Evolutionary conservation across 2,113 vertebrate species (phyloP), one percentile per base, ranked within the genome.

Genomic region (Trachemys scripta): DNA sequence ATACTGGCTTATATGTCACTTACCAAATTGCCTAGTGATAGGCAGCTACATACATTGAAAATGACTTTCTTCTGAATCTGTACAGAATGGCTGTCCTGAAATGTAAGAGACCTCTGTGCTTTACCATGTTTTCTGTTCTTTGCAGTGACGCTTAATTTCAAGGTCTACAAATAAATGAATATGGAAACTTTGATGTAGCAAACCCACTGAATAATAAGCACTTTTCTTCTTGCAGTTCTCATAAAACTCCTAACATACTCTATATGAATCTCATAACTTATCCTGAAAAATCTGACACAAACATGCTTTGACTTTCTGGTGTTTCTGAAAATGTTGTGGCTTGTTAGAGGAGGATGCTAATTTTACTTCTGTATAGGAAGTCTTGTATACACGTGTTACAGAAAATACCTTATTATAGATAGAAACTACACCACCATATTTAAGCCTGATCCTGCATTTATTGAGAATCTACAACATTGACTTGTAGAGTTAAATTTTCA

Each of bases 161-260:
- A 49, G 27, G 14, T 42, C 29, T 81, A 79, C 24, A 27, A 45
- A 45, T 22, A 29, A 78, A 78, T 4, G 51, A 10, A 17, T 65
- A 8, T 0, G 2, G 29, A 17, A 10, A 4, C 2, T 0, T 14
- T 22, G 49, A 54, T 82, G 16, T 56, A 35, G n/a, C 50, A 93
- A 96, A 89, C 45, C 17, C 50, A 3, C 27, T 80, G 38, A 89
- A 85, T 82, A 65, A 0, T 69, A 45, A 94, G 8, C 49, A 80
- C 3, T 49, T 85, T 45, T 1, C 83, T 79, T 88, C 65, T 78
- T 95, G 47, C 11, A 85, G 47, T 51, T 76, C 54, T 86, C 50
- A 24, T 78, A 45, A 65, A 89, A 10, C 27, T 29, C 25, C 42
- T 47, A 14, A 47, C 27, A 76, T 5, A 27, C 38, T 25, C 25